Percentiles rank a stretch among this genome's conserved stretches.
phyloP scores from a whole-genome alignment of 1,140 invertebrate species.

The Meloidogyne floridensis region DNA sequence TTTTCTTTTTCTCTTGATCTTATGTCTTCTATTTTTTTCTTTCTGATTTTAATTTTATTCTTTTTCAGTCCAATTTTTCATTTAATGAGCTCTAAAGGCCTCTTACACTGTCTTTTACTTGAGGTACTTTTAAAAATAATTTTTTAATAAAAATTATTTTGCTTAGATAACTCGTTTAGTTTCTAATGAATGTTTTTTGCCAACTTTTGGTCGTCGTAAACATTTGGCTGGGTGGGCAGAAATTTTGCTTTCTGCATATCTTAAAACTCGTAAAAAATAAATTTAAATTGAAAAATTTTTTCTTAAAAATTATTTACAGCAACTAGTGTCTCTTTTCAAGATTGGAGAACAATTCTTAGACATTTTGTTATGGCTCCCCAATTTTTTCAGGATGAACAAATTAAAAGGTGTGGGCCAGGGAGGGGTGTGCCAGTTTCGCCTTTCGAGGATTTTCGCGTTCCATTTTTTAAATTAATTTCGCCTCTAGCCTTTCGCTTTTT shows the following conservation, averaged over 20 bases:
- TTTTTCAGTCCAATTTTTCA: constrained; percentile 1
- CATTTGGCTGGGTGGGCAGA: constrained; percentile 23
- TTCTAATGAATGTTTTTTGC: not conserved
- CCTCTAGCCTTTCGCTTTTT: too few species aligned
- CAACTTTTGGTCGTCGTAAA: not conserved
- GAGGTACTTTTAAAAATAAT: not conserved
- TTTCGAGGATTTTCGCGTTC: too few species aligned
- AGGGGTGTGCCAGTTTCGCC: too few species aligned
- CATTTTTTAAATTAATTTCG: too few species aligned
- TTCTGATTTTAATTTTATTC: not conserved
- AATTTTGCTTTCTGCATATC: constrained; percentile 18
- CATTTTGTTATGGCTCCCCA: constrained; percentile 31
- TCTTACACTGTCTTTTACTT: constrained; percentile 3
- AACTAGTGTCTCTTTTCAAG: constrained; percentile 25
- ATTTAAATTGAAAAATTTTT: not conserved
- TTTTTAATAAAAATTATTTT: not conserved
- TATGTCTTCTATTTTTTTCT: too few species aligned
- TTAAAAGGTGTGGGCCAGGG: constrained; percentile 16
- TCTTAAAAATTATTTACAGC: not conserved
- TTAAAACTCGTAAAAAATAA: constrained; percentile 12
- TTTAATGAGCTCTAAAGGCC: constrained; percentile 4
- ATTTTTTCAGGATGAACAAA: constrained; percentile 36
- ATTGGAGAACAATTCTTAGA: constrained; percentile 33
- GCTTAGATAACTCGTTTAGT: constrained; percentile 14
- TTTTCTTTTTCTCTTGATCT: too few species aligned